These are phyloP conservation scores for Metellina segmentata DNA, from an alignment of 2,888 invertebrate species.

Conservation along the genomic window DNA sequence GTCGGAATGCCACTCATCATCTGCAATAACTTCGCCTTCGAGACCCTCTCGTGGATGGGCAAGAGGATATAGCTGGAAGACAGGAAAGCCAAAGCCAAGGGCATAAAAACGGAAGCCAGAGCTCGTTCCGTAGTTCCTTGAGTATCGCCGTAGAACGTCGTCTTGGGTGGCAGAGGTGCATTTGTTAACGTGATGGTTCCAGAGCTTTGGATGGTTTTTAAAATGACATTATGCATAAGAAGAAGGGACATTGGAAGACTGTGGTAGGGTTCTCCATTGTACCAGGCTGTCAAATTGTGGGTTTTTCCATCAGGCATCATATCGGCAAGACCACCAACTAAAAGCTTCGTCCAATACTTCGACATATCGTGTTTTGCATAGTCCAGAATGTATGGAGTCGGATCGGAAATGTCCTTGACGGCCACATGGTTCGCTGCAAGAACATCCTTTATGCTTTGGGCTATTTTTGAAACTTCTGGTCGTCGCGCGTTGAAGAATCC, in stretches of 20 bases:
- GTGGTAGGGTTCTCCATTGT: constrained; percentile 77
- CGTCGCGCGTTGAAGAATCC: background rate
- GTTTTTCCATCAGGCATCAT: background rate
- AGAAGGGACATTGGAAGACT: constrained; percentile 71
- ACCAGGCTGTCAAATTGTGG: constrained; percentile 73
- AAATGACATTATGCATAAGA: constrained; percentile 79
- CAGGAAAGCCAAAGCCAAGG: constrained; percentile 79
- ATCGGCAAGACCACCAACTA: constrained; percentile 43
- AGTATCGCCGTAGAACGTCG: constrained; percentile 49
- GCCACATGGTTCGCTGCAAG: constrained; percentile 19
- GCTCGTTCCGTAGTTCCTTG: background rate
- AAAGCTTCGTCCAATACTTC: constrained; percentile 19
- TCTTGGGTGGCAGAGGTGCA: constrained; percentile 85
- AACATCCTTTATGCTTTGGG: constrained; percentile 7
- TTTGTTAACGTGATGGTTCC: constrained; percentile 84
- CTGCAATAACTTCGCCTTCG: constrained; percentile 81
- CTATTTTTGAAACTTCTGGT: background rate
- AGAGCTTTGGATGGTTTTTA: constrained; percentile 80
- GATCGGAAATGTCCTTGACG: constrained; percentile 11
- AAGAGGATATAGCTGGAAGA: constrained; percentile 79
- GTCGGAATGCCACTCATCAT: constrained; percentile 81
- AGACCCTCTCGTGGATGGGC: constrained; percentile 79
- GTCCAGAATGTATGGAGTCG: constrained; percentile 48
- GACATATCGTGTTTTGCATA: constrained; percentile 40
- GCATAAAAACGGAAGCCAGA: constrained; percentile 76